Conservation (phyloP, 2,888 invertebrate genomes). For the Habroteleia sp. region DNA sequence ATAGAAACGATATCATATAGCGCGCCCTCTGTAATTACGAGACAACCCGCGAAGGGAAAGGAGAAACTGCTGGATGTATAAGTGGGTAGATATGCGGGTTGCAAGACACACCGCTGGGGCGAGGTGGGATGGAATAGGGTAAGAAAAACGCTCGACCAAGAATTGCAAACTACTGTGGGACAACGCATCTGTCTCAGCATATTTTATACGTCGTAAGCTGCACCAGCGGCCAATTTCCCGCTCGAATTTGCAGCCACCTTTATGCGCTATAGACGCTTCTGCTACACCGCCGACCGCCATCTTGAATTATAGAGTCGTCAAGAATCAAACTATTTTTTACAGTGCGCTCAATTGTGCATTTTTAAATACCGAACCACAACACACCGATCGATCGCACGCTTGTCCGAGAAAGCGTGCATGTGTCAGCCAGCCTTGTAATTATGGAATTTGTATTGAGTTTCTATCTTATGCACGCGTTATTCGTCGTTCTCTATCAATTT, state of each 20-base stretch:
- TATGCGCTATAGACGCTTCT: conserved; percentile 48
- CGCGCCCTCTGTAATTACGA: conserved; percentile 68
- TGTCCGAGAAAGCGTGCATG: too few relatives aligned
- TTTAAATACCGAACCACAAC: conserved; percentile 14
- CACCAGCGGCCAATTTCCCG: conserved; percentile 46
- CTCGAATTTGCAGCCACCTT: conserved; percentile 55
- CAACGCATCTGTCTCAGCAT: conserved; percentile 79
- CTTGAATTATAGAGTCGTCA: conserved; percentile 38
- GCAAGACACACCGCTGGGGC: conserved; percentile 39
- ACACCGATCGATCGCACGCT: conserved; percentile 6
- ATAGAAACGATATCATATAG: conserved; percentile 62
- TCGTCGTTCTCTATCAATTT: too few relatives aligned
- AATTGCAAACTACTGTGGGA: conserved; percentile 80
- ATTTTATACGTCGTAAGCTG: conserved; percentile 74
- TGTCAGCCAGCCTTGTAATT: background rate
- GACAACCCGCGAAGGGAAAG: conserved; percentile 58
- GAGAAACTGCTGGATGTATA: conserved; percentile 41
- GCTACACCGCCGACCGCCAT: conserved; percentile 15
- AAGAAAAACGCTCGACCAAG: conserved; percentile 71
- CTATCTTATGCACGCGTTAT: background rate
- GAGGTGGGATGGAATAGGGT: conserved; percentile 34
- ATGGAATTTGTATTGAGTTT: background rate
- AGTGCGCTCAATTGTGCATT: conserved; percentile 19
- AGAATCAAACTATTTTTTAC: conserved; percentile 15
- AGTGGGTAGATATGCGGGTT: conserved; percentile 54